phyloP scores from a whole-genome alignment of 2,797 vertebrate species.

The Nyctibius grandis region DNA sequence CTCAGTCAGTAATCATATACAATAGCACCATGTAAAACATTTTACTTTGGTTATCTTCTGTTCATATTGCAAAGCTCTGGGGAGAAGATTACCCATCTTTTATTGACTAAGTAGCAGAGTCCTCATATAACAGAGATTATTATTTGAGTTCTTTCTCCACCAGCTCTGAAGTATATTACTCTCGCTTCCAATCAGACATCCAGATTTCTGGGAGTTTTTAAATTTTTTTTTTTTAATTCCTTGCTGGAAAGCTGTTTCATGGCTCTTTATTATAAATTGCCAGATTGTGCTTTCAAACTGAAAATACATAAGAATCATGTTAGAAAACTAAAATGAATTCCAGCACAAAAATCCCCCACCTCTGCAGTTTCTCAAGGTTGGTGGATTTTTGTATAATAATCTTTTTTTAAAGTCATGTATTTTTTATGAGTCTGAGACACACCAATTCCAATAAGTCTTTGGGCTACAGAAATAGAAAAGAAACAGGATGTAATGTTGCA shows the following conservation, averaged over 20 bases:
- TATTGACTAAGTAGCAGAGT: constrained; percentile 27
- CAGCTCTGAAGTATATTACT: constrained; percentile 1
- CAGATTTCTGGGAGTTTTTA: constrained; percentile 6
- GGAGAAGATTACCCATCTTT: constrained; percentile 28
- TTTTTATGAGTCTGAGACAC: constrained; percentile 73
- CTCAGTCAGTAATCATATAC: neutral
- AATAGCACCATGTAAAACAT: constrained; percentile 15
- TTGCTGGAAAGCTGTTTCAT: constrained; percentile 41
- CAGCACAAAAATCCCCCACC: constrained; percentile 58
- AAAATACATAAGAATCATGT: constrained; percentile 42
- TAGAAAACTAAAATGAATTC: constrained; percentile 67
- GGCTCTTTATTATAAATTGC: constrained; percentile 52
- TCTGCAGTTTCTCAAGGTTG: constrained; percentile 66
- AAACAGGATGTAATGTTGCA: constrained; percentile 64
- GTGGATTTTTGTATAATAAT: constrained; percentile 62
- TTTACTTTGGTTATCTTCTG: constrained; percentile 32
- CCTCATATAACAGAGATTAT: neutral
- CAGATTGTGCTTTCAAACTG: constrained; percentile 50
- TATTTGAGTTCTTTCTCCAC: neutral
- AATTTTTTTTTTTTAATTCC: neutral
- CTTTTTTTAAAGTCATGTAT: constrained; percentile 70
- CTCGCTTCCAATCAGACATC: constrained; percentile 20
- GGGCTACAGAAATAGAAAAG: constrained; percentile 69
- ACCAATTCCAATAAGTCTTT: constrained; percentile 67
- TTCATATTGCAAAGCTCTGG: constrained; percentile 17